Percentiles rank a stretch among this genome's conserved stretches.
Evolutionary conservation across 2,113 vertebrate genomes (phyloP).

Genomic region (Nerophis ophidion): DNA sequence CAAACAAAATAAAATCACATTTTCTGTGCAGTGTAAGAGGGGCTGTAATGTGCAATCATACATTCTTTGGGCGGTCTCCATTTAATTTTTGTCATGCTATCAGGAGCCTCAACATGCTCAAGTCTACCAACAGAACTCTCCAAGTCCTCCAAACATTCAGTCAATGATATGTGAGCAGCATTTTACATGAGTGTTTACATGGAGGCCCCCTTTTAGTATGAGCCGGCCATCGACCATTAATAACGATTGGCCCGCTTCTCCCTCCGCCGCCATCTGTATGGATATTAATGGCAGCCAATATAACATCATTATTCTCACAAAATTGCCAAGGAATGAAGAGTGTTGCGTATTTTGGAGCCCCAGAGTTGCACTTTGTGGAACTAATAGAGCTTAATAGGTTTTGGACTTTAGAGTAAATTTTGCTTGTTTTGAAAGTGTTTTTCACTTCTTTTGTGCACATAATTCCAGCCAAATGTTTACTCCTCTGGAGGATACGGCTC

Average conservation of each 20-base stretch:
- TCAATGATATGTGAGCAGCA: slow-evolving; percentile 39
- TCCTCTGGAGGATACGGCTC: slow-evolving; percentile 17
- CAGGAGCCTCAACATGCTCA: neutral
- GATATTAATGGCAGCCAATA: slow-evolving; percentile 46
- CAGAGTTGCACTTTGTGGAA: slow-evolving; percentile 11
- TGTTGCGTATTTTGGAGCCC: slow-evolving; percentile 21
- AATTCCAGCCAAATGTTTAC: slow-evolving; percentile 26
- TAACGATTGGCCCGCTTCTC: slow-evolving; percentile 55
- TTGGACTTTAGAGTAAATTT: slow-evolving; percentile 22
- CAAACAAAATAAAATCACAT: too few relatives aligned
- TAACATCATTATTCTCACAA: slow-evolving; percentile 41
- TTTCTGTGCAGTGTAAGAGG: too few relatives aligned
- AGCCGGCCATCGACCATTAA: slow-evolving; percentile 54
- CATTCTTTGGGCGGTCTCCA: neutral
- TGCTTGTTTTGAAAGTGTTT: slow-evolving; percentile 23
- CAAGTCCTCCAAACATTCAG: slow-evolving; percentile 33
- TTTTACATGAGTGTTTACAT: slow-evolving; percentile 23
- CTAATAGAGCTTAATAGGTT: slow-evolving; percentile 7
- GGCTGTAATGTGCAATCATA: neutral
- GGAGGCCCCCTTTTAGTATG: slow-evolving; percentile 21
- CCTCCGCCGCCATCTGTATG: slow-evolving; percentile 39
- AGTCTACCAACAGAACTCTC: slow-evolving; percentile 23
- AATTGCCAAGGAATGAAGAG: slow-evolving; percentile 27
- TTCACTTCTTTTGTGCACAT: slow-evolving; percentile 5
- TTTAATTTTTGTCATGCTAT: too few relatives aligned